Evolutionary conservation across 2,888 invertebrate species (phyloP).

Genomic region (Argyra leucocephala): DNA sequence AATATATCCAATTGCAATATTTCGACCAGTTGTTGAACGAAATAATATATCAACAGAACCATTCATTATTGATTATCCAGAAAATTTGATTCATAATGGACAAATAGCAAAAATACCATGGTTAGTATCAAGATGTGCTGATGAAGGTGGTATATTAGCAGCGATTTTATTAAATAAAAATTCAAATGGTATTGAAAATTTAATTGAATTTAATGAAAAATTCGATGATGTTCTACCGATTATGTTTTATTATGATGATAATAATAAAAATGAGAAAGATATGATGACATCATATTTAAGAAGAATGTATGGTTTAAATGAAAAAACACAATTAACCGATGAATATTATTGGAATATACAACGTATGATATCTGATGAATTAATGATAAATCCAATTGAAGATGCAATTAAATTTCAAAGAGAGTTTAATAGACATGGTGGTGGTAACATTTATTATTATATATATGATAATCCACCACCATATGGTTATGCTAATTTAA

Average conservation of each 20-base stretch:
- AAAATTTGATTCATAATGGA: constrained; percentile 49
- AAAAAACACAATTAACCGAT: constrained; percentile 43
- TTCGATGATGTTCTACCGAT: constrained; percentile 52
- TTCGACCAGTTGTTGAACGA: constrained; percentile 58
- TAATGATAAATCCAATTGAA: constrained; percentile 51
- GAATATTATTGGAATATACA: constrained; percentile 34
- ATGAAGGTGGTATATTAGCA: constrained; percentile 63
- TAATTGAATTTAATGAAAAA: constrained; percentile 42
- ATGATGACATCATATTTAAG: constrained; percentile 45
- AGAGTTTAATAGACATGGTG: constrained; percentile 44
- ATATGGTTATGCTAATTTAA: background rate
- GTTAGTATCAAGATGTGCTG: constrained; percentile 54
- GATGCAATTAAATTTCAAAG: constrained; percentile 52
- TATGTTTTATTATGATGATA: constrained; percentile 52
- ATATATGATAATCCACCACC: constrained; percentile 39
- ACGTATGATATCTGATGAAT: constrained; percentile 53
- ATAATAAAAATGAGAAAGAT: constrained; percentile 8
- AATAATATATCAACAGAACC: constrained; percentile 43
- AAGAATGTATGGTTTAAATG: constrained; percentile 49
- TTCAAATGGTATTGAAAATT: constrained; percentile 31
- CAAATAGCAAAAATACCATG: constrained; percentile 55
- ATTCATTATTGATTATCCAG: constrained; percentile 57
- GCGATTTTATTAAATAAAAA: constrained; percentile 41
- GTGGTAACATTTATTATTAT: constrained; percentile 53
- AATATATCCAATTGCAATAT: constrained; percentile 55